These are phyloP conservation scores for Tetramorium simillimum DNA, from an alignment of 1,140 invertebrate species.

Conservation along the genomic window DNA sequence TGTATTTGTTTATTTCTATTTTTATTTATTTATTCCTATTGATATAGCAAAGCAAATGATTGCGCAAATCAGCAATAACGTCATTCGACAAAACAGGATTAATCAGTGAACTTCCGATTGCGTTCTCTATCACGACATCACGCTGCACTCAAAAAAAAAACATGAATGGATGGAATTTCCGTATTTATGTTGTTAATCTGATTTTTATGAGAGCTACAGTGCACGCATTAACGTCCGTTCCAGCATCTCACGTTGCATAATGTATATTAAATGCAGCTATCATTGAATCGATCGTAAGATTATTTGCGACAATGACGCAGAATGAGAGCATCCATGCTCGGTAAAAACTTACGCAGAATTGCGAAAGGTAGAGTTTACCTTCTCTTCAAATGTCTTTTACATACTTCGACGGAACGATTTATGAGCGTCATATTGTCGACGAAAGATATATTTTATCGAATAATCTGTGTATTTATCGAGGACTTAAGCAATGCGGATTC, in stretches of 20 bases:
- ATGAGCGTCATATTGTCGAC: neutral
- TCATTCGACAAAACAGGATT: neutral
- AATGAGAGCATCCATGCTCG: neutral
- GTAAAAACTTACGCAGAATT: neutral
- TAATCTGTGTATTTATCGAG: neutral
- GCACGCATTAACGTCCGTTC: neutral
- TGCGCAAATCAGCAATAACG: neutral
- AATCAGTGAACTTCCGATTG: neutral
- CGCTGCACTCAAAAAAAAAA: neutral
- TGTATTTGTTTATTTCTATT: neutral
- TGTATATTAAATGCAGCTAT: neutral
- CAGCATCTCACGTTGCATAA: neutral
- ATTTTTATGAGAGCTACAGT: neutral
- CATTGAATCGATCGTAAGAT: slow-evolving; percentile 25
- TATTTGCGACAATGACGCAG: neutral
- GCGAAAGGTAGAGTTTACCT: neutral
- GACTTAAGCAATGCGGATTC: neutral
- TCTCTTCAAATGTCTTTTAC: neutral
- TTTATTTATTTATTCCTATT: neutral
- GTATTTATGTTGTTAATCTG: neutral
- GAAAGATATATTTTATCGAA: neutral
- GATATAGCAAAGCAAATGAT: neutral
- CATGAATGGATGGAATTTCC: neutral
- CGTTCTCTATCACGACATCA: neutral
- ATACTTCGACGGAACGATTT: neutral